Percentiles rank a stretch among this genome's conserved stretches.
phyloP scores from a whole-genome alignment of 2,797 vertebrate species.

The Acrossocheilus wenchowensis region DNA sequence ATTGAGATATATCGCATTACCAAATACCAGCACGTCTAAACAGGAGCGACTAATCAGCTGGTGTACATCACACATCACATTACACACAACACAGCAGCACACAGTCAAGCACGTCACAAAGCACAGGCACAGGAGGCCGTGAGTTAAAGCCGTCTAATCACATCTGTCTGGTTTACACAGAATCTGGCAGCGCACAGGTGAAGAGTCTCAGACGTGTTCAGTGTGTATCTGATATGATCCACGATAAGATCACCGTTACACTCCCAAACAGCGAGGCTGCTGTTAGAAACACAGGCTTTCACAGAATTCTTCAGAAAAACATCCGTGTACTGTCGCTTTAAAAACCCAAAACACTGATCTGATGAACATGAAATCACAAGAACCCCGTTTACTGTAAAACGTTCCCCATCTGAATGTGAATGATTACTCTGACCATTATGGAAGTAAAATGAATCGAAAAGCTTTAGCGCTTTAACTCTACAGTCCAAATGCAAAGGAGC shows the following conservation, averaged over 20 bases:
- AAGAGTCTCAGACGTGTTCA: background rate
- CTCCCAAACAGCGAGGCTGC: background rate
- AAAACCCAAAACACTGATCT: background rate
- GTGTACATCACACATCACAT: too few relatives aligned
- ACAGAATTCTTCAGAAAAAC: background rate
- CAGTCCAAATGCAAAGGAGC: background rate
- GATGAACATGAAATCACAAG: background rate
- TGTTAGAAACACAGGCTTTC: background rate
- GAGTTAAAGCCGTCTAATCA: background rate
- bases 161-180: conserved; percentile 7
- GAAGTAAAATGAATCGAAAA: background rate
- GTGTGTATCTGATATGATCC: background rate
- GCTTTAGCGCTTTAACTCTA: background rate
- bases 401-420: background rate
- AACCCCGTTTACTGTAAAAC: background rate
- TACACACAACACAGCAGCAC: background rate
- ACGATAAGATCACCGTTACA: background rate
- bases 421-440: background rate
- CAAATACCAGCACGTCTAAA: too few relatives aligned
- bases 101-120: conserved; percentile 10
- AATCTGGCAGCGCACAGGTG: background rate
- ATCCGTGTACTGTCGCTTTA: background rate
- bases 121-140: background rate
- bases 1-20: too few relatives aligned
- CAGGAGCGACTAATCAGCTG: background rate